Evolutionary conservation across 2,113 vertebrate genomes (phyloP), one percentile per base, ranked within the genome.

Genomic region (Zosterops pallidus): DNA sequence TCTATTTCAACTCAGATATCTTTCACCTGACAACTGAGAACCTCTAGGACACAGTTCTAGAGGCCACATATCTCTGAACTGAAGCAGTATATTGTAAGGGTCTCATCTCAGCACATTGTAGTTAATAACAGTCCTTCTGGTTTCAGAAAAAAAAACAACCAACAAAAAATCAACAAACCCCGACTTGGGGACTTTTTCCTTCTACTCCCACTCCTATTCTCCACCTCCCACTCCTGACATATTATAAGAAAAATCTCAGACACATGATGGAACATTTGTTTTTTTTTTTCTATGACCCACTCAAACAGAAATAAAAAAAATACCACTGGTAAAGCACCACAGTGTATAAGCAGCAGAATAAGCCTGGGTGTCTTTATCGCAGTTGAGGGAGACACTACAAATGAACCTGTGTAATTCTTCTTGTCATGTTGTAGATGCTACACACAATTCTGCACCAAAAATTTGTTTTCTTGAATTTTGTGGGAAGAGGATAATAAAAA

Each of bases 201-300:
- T 81, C 76, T 81, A 90, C 87, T 90, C 93, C 94, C 52, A 96
- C 95, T 90, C 60, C 85, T 96, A 90, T 96, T 95, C 93, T 94
- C 82, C 93, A 96, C 94, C 93, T 96, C 93, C 95, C 49, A 94
- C 95, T 80, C 64, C 28, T 78, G 71, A 86, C 68, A 96, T 95
- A 96, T 95, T 94, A 95, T 53, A 72, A 96, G 90, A 94, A 95
- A 94, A 94, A 95, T 53, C 56, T 94, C 62, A 95, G 93, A 95
- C 92, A 97, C 68, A 93, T 95, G 94, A 94, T 90, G 68, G 92
- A 96, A 92, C 47, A 78, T 60, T 80, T 88, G 71, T 83, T 59
- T 95, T 81, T 91, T 93, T 90, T 90, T 95, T 88, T 9, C 59
- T 83, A 14, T 92, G 90, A 96, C 90, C 94, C 79, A 92, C 95